A percentile compares a stretch with the other conserved stretches of the same genome.
Evolutionary conservation across 2,797 vertebrate species (phyloP).

Genomic region (Myoxocephalus aenaeus): DNA sequence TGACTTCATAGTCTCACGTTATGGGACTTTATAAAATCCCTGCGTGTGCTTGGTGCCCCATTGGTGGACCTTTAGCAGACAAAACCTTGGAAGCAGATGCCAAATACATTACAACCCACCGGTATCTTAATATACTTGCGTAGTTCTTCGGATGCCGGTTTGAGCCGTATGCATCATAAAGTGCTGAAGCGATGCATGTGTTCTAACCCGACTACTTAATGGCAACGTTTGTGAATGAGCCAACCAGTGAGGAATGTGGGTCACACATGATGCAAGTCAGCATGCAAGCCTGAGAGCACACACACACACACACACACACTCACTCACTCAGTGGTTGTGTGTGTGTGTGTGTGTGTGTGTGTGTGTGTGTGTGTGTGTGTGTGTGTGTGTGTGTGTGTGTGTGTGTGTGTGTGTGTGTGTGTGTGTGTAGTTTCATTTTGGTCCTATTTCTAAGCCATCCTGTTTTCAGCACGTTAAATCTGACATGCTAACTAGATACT

Average conservation of each 20-base stretch:
- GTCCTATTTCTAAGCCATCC: constrained; percentile 49
- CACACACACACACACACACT: not conserved
- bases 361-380: too few relatives aligned
- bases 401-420: too few relatives aligned
- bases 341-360: constrained; percentile 1
- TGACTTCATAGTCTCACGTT: not conserved
- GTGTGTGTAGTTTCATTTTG: constrained; percentile 47
- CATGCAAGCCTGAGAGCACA: constrained; percentile 8
- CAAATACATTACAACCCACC: constrained; percentile 14
- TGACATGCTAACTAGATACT: constrained; percentile 74
- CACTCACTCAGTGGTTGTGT: too few relatives aligned
- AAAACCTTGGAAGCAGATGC: constrained; percentile 1
- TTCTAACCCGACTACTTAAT: constrained; percentile 44
- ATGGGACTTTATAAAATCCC: not conserved
- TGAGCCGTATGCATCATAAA: constrained; percentile 57
- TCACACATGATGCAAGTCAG: constrained; percentile 62
- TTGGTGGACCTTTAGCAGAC: constrained; percentile 10
- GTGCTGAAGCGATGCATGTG: constrained; percentile 46
- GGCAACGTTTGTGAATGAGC: constrained; percentile 63
- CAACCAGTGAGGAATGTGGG: constrained; percentile 67
- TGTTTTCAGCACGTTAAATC: constrained; percentile 69
- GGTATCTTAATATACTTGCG: constrained; percentile 47
- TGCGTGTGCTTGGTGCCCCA: not conserved
- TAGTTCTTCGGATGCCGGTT: constrained; percentile 31
- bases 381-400: too few relatives aligned